Evolutionary conservation across 2,888 invertebrate species (phyloP), one percentile per base, ranked within the genome.

Genomic region (Drosophila affinis): DNA sequence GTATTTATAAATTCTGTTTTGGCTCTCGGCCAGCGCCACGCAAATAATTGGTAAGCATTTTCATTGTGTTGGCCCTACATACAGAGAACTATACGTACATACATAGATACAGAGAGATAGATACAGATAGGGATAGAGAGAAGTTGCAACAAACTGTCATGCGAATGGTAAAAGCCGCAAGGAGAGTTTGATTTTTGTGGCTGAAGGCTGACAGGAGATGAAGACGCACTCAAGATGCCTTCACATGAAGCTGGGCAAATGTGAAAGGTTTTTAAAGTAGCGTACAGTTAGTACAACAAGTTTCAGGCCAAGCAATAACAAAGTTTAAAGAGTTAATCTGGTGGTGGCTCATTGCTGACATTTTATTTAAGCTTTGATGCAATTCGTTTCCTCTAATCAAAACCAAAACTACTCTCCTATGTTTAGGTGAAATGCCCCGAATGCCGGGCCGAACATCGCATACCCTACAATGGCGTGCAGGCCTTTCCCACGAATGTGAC

Each of bases 401-500:
- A 49, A 53, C 45, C 21, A 4, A 24, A 24, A 49, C 27, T 61
- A 47, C 34, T 60, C 39, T 32, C 14, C 29, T 39, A 60, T 54
- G 55, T 90, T 92, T 93, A 96, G 96, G 97, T 98, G 73, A 98
- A 98, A 94, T 99, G 99, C 93, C 99, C 99, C 91, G 98, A 99
- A 95, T 99, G 99, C 92, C 95, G 98, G 75, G 98, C 98, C 68
- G 98, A 98, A 93, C 98, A 98, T 93, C 95, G 98, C 82, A 98
- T 98, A 90, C 98, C 98, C 51, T 98, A 98, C 93, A 97, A 97
- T 93, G 98, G 98, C 49, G 96, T 97, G 6, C 96, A 97, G 91
- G 97, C 97, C 73, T 98, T 97, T 92, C 98, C 98, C 59, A 98
- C 98, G 91, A 99, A 99, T 93, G 98, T 98, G 46, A 99, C 98